Evolutionary conservation across 2,113 vertebrate genomes (phyloP).

Genomic region (Myrmophylax atrothorax): DNA sequence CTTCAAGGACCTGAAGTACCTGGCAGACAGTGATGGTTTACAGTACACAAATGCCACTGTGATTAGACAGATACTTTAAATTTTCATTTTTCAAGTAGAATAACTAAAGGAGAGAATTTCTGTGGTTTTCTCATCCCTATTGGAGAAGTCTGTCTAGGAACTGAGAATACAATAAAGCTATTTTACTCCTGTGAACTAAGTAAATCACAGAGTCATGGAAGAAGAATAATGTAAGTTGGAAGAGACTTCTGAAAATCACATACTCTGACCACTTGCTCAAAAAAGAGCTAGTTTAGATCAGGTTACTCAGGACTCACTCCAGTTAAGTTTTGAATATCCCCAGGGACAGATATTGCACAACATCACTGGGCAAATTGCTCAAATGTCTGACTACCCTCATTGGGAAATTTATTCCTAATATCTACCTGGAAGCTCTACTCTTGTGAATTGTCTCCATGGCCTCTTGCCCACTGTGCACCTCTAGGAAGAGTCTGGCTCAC

Average conservation of each 20-base stretch:
- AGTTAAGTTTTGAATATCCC: background rate
- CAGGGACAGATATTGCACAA: background rate
- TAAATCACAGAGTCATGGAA: background rate
- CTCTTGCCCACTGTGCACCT: background rate
- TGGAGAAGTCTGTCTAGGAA: background rate
- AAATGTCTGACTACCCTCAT: background rate
- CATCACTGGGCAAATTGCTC: background rate
- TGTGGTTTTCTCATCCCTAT: background rate
- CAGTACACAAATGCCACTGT: background rate
- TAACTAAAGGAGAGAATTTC: background rate
- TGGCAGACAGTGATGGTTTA: background rate
- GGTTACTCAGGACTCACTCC: background rate
- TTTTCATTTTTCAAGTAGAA: background rate
- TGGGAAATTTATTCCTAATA: background rate
- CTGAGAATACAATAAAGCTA: background rate
- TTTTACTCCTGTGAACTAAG: background rate
- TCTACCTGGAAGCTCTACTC: background rate
- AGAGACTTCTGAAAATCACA: background rate
- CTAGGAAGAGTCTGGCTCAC: background rate
- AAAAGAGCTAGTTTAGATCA: background rate
- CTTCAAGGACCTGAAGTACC: background rate
- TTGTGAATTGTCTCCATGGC: background rate
- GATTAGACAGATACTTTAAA: background rate
- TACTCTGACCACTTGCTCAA: background rate
- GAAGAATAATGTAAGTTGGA: background rate